Base-by-base conservation (phyloP, 2,797 vertebrate species). In the Cryptoblepharus egeriae region DNA sequence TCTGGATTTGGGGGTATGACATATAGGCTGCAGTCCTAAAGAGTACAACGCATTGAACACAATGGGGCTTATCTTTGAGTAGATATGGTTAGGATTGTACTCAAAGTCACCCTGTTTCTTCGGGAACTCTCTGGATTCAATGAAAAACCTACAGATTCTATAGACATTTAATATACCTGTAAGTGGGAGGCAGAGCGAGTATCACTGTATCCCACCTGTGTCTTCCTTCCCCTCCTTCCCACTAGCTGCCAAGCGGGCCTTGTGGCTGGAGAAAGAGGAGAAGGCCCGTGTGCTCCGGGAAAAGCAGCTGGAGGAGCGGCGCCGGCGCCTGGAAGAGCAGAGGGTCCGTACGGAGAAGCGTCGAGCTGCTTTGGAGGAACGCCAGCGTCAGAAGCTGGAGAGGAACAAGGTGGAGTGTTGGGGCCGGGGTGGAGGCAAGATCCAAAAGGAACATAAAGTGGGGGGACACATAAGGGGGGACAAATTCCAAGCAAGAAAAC, bases 251-350 rank as follows among this genome's bases (percentile, higher is more conserved):
- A 99, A 99, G 96, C 97, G 99, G 93, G 96, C 86, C 20, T 96
- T 99, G 93, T 99, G 98, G 98, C 94, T 99, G 94, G 98, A 98
- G 95, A 98, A 99, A 92, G 98, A 99, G 93, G 98, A 99, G 91
- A 98, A 97, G 86, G 98, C 98, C 0, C 95, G 96, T 80, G 95
- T 96, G 79, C 95, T 98, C 85, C 95, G 98, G 75, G 98, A 99
- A 89, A 97, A 97, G 91, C 98, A 98, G 95, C 92, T 99, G 86
- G 98, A 99, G 88, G 98, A 98, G 88, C 97, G 98, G 1, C 96
- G 97, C 52, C 95, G 95, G 85, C 96, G 95, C 85, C 96, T 99
- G 7, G 98, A 99, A 91, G 96, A 97, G 85, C 98, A 99, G 93
- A 93, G 98, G 82, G 88, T 98, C 83, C 98, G 97, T 87, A 96